A percentile compares a stretch with the other conserved stretches of the same genome.
These are phyloP conservation scores for Melieria picta DNA, from an alignment of 2,888 invertebrate species.

Conservation along the genomic window DNA sequence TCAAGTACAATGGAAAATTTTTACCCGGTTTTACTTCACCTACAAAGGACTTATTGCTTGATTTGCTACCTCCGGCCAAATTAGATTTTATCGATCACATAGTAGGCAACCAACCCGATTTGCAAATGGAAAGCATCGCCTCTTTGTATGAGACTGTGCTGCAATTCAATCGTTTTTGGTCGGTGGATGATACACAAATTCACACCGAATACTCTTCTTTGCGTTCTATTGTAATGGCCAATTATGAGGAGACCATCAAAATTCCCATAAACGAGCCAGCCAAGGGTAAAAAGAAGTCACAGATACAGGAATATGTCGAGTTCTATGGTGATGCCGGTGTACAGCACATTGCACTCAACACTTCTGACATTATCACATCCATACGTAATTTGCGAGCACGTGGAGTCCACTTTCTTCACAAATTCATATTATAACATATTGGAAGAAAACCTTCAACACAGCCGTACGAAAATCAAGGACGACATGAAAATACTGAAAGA, in stretches of 20 bases:
- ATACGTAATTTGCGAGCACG: constrained; percentile 82
- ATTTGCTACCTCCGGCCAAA: constrained; percentile 74
- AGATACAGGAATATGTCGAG: constrained; percentile 98
- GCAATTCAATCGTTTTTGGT: constrained; percentile 90
- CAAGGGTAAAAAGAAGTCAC: constrained; percentile 93
- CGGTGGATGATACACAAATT: constrained; percentile 95
- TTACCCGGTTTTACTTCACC: constrained; percentile 81
- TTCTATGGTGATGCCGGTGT: constrained; percentile 98
- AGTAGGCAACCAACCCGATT: constrained; percentile 96
- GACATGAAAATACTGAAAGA: constrained; percentile 85
- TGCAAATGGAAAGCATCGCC: constrained; percentile 87
- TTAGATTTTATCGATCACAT: constrained; percentile 95
- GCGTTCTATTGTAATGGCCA: constrained; percentile 96
- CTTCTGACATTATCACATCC: constrained; percentile 86
- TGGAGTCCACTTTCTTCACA: constrained; percentile 90
- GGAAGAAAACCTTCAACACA: constrained; percentile 76
- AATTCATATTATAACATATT: constrained; percentile 89
- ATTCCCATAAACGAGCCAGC: constrained; percentile 99
- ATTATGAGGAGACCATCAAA: constrained; percentile 94
- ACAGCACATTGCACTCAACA: constrained; percentile 98
- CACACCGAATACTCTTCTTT: constrained; percentile 96
- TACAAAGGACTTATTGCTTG: constrained; percentile 71
- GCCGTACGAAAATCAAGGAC: constrained; percentile 82
- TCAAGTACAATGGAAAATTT: constrained; percentile 84
- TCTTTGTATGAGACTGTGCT: constrained; percentile 81